These are phyloP conservation scores for Toxostoma redivivum DNA, from an alignment of 2,113 vertebrate species.

Conservation along the genomic window DNA sequence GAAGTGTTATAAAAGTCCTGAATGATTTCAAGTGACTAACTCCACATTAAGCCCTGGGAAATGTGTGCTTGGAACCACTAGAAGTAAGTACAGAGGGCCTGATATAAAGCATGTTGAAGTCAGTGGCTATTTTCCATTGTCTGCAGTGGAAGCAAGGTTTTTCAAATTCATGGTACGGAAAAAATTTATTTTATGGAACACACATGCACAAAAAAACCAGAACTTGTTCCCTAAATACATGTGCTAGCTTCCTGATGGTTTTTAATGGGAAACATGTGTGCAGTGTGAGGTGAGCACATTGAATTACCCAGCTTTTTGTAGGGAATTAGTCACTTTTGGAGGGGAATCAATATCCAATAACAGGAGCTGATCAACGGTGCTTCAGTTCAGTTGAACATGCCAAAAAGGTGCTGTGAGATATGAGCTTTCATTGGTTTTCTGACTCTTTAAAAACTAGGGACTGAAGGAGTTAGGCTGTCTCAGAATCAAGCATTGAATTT, in stretches of 20 bases:
- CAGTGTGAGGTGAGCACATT: not conserved
- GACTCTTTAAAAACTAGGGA: not conserved
- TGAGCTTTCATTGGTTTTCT: not conserved
- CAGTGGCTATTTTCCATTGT: not conserved
- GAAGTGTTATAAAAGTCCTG: slow-evolving; percentile 26
- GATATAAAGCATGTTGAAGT: not conserved
- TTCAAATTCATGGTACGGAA: not conserved
- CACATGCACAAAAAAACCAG: not conserved
- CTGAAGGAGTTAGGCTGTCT: not conserved
- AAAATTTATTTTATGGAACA: slow-evolving; percentile 19
- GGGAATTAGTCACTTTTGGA: not conserved
- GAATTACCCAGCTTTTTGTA: not conserved
- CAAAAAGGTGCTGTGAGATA: not conserved
- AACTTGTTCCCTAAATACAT: not conserved
- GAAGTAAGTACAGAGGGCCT: not conserved
- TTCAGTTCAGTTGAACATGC: not conserved
- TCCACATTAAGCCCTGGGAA: not conserved
- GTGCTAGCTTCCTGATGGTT: not conserved
- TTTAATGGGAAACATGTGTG: not conserved
- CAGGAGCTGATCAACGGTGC: not conserved
- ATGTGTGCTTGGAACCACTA: not conserved
- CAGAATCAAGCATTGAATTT: not conserved
- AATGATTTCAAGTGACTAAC: slow-evolving; percentile 13
- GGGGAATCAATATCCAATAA: not conserved
- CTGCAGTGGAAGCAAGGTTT: not conserved